Base-by-base conservation (phyloP, 2,113 vertebrate species). In the Ictidomys tridecemlineatus region DNA sequence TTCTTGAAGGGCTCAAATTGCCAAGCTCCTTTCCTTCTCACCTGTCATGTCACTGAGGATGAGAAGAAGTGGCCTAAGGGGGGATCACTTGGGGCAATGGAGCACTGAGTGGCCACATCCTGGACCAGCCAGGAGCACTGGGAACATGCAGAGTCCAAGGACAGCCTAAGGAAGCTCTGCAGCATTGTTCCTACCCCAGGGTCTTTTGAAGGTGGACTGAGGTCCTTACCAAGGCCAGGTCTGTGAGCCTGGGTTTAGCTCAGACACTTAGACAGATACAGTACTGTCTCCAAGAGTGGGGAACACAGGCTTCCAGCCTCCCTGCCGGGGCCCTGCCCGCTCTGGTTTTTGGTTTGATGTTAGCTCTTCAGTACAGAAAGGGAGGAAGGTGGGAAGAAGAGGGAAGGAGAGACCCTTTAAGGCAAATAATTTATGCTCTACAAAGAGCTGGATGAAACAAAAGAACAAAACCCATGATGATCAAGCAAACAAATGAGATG, bases 381-480 rank as follows among this genome's bases (percentile, higher is more conserved):
- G 3, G 58, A 26, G 61, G 42, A 58, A 10, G 48, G 37, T 92
- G 70, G 93, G 51, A 7, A 53, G 80, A 32, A 39, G 12, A 56
- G 34, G 53, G 30, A 96, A 80, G 48, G 39, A 30, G 95, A 95
- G 91, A 89, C 98, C 53, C 32, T 69, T 98, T 98, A 99, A 98
- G 98, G 98, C 97, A 98, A 95, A 97, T 96, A 97, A 97, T 95
- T 93, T 97, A 97, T 98, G 92, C 94, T 89, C 94, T 77, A 77
- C 85, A 95, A 91, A 94, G 95, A 94, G 53, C 98, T 85, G 61
- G 63, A 45, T 65, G 92, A 91, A 34, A 69, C 13, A 32, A 88
- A 78, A 22, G 61, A 16, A 88, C 69, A 22, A 65, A 63, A 76
- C 70, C 37, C 72, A n/a, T 45, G 32, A 90, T 0, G 20, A 93